Conservation (phyloP, 37 sponge, comb jelly and placozoan genomes). For the Ianthella basta region DNA sequence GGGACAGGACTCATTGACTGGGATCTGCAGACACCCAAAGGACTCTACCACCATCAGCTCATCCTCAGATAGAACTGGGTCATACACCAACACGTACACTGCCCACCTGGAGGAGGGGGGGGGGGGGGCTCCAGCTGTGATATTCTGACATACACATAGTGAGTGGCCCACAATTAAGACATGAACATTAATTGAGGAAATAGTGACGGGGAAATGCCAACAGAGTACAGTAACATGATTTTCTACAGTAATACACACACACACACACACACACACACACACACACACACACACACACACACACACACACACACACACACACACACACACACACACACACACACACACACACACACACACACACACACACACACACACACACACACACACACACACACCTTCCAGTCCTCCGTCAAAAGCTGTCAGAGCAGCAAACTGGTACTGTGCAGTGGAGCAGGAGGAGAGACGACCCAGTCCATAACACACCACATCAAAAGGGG, state of each 20-base stretch:
- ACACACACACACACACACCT: conserved; percentile 33
- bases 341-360: too few relatives aligned
- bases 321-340: too few relatives aligned
- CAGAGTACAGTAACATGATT: neutral
- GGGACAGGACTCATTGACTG: conserved; percentile 68
- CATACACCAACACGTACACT: conserved; percentile 45
- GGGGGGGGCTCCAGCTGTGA: too few relatives aligned
- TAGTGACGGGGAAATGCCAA: too few relatives aligned
- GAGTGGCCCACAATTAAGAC: too few relatives aligned
- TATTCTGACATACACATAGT: too few relatives aligned
- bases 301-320: too few relatives aligned
- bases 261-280: conserved; percentile 41
- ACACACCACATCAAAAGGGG: too few relatives aligned
- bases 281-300: conserved; percentile 32
- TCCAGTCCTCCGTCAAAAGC: neutral
- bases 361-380: conserved; percentile 43
- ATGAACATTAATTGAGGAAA: too few relatives aligned
- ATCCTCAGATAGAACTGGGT: conserved; percentile 55
- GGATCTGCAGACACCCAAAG: conserved; percentile 18
- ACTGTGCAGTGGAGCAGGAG: too few relatives aligned
- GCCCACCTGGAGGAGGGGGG: conserved; percentile 8
- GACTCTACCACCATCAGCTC: conserved; percentile 38
- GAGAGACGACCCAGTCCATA: too few relatives aligned
- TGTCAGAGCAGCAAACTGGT: neutral
- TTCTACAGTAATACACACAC: too few relatives aligned